phyloP scores from a whole-genome alignment of 2,797 vertebrate species.

The Propithecus deckenii region DNA sequence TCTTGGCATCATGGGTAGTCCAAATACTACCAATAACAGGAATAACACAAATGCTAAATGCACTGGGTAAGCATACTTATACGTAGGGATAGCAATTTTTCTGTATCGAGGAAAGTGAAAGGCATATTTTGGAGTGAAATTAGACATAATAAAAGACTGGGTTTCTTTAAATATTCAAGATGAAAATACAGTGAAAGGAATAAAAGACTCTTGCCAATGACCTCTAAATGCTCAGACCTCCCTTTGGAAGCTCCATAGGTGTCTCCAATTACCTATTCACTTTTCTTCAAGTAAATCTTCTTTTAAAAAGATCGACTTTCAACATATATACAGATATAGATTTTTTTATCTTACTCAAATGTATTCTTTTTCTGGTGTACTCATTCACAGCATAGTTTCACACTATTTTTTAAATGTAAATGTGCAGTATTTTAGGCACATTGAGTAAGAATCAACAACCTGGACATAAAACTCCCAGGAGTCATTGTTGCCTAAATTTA shows the following conservation, averaged over 20 bases:
- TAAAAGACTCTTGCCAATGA: background rate
- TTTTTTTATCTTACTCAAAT: background rate
- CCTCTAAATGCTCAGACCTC: background rate
- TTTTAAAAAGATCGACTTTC: conserved; percentile 11
- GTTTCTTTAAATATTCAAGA: conserved; percentile 19
- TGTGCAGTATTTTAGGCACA: background rate
- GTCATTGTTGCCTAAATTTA: background rate
- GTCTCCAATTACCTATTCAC: background rate
- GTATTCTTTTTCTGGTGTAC: background rate
- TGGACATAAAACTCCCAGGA: background rate
- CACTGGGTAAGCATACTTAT: background rate
- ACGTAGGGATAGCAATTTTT: background rate
- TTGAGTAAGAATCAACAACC: background rate
- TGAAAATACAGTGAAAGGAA: background rate
- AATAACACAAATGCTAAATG: background rate
- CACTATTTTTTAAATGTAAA: background rate
- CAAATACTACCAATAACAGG: background rate
- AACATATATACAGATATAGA: background rate
- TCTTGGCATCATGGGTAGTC: background rate
- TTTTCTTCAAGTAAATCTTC: conserved; percentile 14
- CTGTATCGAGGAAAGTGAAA: background rate
- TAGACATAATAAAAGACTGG: background rate
- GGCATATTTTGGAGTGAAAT: background rate
- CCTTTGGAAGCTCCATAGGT: background rate
- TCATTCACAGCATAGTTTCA: background rate